Evolutionary conservation across 1,140 invertebrate species (phyloP), one percentile per base, ranked within the genome.

Genomic region (Phenacoccus solenopsis): DNA sequence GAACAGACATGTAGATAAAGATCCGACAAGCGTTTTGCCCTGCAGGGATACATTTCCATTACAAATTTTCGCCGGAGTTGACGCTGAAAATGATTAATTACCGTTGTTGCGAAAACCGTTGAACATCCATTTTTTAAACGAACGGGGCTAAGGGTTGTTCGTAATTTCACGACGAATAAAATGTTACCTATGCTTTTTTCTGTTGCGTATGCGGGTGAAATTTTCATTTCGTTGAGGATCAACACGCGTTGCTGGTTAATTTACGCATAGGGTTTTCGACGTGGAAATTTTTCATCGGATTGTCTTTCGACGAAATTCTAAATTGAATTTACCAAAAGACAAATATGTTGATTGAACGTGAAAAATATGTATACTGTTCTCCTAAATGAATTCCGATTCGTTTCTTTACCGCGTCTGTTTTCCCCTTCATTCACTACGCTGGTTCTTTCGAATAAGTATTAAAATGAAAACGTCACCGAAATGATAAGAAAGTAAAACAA

Each of bases 31-130:
- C 38, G 38, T 49, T n/a, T 49, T 49, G 38, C 38, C 38, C 38
- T 49, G 16, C 12, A 16, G 38, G 38, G 38, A 49, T 49, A 49
- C 38, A 49, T 49, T 49, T 49, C 38, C 38, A 49, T 49, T 49
- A 49, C 38, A 49, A 49, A 49, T 49, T 49, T 49, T 49, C 38
- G 38, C 38, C 3, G 12, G 20, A 49, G 38, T 49, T 49, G 38
- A 49, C 38, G 38, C 38, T 49, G 38, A 49, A 49, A 49, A 49
- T 49, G 38, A 49, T 49, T 49, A 49, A 49, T 49, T 49, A 49
- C 38, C 38, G 38, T n/a, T 49, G 38, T 49, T 49, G 38, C 20
- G 38, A n/a, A 49, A 49, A 49, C 38, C 5, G 38, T 49, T 49
- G 5, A 49, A 49, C 38, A 16, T n/a, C 20, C 38, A 49, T 49